Evolutionary conservation across 2,888 invertebrate genomes (phyloP).

Genomic region (Andrena praecox): DNA sequence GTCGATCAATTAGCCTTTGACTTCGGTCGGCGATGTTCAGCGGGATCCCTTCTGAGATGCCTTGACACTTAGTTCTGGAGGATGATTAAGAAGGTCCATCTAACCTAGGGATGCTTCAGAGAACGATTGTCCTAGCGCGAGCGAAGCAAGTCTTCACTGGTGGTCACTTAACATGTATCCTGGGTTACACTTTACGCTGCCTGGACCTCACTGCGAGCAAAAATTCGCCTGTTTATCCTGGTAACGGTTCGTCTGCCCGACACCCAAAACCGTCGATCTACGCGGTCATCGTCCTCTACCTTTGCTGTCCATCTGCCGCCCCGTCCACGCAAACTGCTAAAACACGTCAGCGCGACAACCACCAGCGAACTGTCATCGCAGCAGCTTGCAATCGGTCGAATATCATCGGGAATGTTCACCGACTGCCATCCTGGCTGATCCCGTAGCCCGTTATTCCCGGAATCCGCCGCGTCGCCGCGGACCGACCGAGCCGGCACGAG

Average conservation of each 20-base stretch:
- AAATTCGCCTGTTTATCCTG: background rate
- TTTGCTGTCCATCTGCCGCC: background rate
- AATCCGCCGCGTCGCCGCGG: slow-evolving; percentile 69
- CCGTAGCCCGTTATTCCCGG: slow-evolving; percentile 65
- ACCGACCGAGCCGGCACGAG: slow-evolving; percentile 66
- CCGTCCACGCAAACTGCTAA: slow-evolving; percentile 8
- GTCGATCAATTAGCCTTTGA: background rate
- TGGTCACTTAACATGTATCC: slow-evolving; percentile 25
- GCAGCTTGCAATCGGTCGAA: slow-evolving; percentile 1
- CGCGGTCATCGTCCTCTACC: slow-evolving; percentile 5
- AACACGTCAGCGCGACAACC: slow-evolving; percentile 24
- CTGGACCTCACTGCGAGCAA: background rate
- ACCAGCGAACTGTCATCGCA: slow-evolving; percentile 37
- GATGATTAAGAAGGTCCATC: too few relatives aligned
- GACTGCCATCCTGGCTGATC: slow-evolving; percentile 32
- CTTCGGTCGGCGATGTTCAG: too few relatives aligned
- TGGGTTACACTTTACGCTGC: slow-evolving; percentile 3
- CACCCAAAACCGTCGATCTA: background rate
- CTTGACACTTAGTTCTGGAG: background rate
- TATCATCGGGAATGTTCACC: slow-evolving; percentile 37
- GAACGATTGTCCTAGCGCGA: too few relatives aligned
- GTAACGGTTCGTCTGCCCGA: background rate
- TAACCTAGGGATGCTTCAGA: too few relatives aligned
- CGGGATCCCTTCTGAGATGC: too few relatives aligned
- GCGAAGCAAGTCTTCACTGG: background rate